Evolutionary conservation across 2,113 vertebrate genomes (phyloP).

Genomic region (Istiophorus platypterus): DNA sequence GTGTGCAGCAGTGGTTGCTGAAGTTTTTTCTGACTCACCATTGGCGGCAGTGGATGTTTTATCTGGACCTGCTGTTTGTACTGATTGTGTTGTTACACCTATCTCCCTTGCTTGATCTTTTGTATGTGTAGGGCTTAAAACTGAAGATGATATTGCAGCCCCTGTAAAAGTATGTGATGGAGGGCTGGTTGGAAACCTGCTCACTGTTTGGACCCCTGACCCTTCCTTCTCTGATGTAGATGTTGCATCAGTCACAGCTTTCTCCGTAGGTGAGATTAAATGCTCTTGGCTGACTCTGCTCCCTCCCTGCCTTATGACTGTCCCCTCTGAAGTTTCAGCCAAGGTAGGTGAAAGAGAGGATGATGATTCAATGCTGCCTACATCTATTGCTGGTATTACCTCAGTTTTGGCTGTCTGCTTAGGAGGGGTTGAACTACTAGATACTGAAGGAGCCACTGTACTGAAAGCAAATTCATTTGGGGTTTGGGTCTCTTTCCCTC

Average conservation of each 20-base stretch:
- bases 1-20: neutral
- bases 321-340: constrained; percentile 23
- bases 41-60: constrained; percentile 8
- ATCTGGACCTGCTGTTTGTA: constrained; percentile 16
- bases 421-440: constrained; percentile 16
- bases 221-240: constrained; percentile 30
- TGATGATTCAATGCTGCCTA: constrained; percentile 37
- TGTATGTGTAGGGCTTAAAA: neutral
- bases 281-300: constrained; percentile 13
- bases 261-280: constrained; percentile 30
- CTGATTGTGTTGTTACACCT: constrained; percentile 17
- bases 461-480: constrained; percentile 38
- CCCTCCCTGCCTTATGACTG: constrained; percentile 15
- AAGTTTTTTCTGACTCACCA: constrained; percentile 4
- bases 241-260: constrained; percentile 15
- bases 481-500: constrained; percentile 30
- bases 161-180: neutral
- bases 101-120: constrained; percentile 17
- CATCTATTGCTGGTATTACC: constrained; percentile 29
- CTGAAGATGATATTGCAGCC: constrained; percentile 2
- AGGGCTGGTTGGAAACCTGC: constrained; percentile 41
- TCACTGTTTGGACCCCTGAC: constrained; percentile 40
- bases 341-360: neutral
- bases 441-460: constrained; percentile 39
- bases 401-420: constrained; percentile 35